Conservation (phyloP, 2,797 vertebrate species). For the Diglossa cyanea region DNA sequence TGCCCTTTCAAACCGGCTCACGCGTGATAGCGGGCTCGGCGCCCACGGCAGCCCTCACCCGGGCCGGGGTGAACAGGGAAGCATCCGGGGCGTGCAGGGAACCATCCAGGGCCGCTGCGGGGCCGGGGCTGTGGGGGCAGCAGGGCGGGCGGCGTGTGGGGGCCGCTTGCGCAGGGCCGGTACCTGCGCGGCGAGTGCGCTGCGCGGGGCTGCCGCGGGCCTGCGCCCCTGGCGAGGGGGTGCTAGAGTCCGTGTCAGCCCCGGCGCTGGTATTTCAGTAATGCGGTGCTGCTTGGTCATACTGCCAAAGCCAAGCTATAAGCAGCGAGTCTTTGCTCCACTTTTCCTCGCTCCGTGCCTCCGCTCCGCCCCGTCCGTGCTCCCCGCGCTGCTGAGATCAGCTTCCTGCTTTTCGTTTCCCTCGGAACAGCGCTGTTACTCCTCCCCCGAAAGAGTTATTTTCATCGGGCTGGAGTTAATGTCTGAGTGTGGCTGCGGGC, state of each 20-base stretch:
- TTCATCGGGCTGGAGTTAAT: constrained; percentile 38
- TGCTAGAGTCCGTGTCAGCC: background rate
- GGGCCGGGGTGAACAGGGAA: background rate
- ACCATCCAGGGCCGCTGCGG: background rate
- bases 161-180: background rate
- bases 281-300: background rate
- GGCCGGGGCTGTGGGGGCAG: background rate
- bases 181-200: background rate
- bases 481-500: constrained; percentile 13
- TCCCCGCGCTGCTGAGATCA: constrained; percentile 69
- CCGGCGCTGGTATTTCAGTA: background rate
- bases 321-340: constrained; percentile 27
- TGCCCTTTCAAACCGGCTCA: background rate
- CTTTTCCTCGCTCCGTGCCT: constrained; percentile 36
- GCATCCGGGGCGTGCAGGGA: background rate
- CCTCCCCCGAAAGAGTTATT: constrained; percentile 64
- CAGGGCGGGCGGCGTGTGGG: background rate
- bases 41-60: background rate
- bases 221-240: background rate
- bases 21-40: background rate
- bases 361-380: constrained; percentile 72
- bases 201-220: background rate
- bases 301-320: constrained; percentile 36
- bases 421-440: constrained; percentile 18
- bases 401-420: constrained; percentile 74